phyloP scores from a whole-genome alignment of 2,888 invertebrate species.

The Geophilus truncorum region DNA sequence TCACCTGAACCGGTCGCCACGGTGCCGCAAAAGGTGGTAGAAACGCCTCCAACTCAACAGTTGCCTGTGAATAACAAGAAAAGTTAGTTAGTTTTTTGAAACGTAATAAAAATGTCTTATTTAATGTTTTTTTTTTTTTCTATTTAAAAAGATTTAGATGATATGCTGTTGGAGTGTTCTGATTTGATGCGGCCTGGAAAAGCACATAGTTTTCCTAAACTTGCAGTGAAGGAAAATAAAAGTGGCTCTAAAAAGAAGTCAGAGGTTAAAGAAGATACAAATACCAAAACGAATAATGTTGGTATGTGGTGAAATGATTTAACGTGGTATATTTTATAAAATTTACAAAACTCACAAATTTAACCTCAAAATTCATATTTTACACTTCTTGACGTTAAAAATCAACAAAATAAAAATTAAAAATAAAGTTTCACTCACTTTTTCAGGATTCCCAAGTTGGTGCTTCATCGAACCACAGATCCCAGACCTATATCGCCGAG shows the following conservation, averaged over 20 bases:
- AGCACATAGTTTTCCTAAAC: constrained; percentile 22
- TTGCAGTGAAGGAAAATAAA: neutral
- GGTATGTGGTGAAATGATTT: too few relatives aligned
- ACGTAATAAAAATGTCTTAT: neutral
- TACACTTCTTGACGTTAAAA: too few relatives aligned
- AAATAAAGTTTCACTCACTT: too few relatives aligned
- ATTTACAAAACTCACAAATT: too few relatives aligned
- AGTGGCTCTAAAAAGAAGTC: neutral
- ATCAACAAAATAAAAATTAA: too few relatives aligned
- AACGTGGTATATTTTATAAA: too few relatives aligned
- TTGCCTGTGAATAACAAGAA: neutral
- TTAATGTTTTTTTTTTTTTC: neutral
- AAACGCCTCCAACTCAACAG: neutral
- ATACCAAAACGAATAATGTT: neutral
- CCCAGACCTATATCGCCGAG: constrained; percentile 46
- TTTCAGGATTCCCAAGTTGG: constrained; percentile 37
- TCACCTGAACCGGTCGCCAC: too few relatives aligned
- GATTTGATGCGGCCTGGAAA: constrained; percentile 1
- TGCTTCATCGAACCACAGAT: constrained; percentile 41
- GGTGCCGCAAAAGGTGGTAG: neutral
- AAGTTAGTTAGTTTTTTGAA: neutral
- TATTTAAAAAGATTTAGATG: constrained; percentile 2
- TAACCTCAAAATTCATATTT: too few relatives aligned
- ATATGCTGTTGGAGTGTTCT: constrained; percentile 1
- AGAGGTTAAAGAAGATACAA: neutral